Conservation (phyloP, 2,888 invertebrate species). For the Acanthacorydalis orientalis region DNA sequence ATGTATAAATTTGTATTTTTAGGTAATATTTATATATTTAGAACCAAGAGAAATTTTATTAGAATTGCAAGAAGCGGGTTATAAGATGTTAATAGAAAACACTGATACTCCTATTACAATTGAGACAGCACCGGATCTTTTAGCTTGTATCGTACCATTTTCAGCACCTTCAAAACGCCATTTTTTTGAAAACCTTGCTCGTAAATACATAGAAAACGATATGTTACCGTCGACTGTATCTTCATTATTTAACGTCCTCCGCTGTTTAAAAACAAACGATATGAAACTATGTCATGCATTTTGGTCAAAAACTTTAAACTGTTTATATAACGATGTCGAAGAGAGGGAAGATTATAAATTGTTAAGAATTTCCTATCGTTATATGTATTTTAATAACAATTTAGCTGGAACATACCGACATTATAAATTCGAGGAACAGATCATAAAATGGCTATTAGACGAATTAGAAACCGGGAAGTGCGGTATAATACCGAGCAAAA, state of each 20-base stretch:
- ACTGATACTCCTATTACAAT: slow-evolving; percentile 16
- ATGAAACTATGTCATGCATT: slow-evolving; percentile 25
- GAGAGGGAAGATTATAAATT: slow-evolving; percentile 19
- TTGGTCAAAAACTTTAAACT: slow-evolving; percentile 26
- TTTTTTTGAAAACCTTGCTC: slow-evolving; percentile 22
- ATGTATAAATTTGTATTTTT: too few relatives aligned
- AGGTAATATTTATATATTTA: slow-evolving; percentile 29
- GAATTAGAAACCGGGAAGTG: slow-evolving; percentile 21
- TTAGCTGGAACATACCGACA: slow-evolving; percentile 32
- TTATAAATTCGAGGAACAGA: slow-evolving; percentile 25
- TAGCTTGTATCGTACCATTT: slow-evolving; percentile 28
- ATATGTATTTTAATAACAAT: slow-evolving; percentile 35
- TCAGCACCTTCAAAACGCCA: slow-evolving; percentile 25
- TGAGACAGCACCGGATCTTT: slow-evolving; percentile 21
- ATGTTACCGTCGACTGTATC: slow-evolving; percentile 18
- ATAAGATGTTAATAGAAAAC: slow-evolving; percentile 20
- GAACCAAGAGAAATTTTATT: slow-evolving; percentile 30
- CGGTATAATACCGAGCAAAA: slow-evolving; percentile 23
- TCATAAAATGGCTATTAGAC: slow-evolving; percentile 23
- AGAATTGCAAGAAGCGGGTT: slow-evolving; percentile 24
- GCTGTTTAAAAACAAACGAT: slow-evolving; percentile 30
- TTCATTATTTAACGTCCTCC: slow-evolving; percentile 27
- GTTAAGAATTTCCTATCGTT: slow-evolving; percentile 28
- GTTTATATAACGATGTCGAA: slow-evolving; percentile 17
- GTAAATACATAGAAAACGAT: slow-evolving; percentile 20